phyloP scores from a whole-genome alignment of 2,888 invertebrate species.

The Stenoptilia bipunctidactyla region DNA sequence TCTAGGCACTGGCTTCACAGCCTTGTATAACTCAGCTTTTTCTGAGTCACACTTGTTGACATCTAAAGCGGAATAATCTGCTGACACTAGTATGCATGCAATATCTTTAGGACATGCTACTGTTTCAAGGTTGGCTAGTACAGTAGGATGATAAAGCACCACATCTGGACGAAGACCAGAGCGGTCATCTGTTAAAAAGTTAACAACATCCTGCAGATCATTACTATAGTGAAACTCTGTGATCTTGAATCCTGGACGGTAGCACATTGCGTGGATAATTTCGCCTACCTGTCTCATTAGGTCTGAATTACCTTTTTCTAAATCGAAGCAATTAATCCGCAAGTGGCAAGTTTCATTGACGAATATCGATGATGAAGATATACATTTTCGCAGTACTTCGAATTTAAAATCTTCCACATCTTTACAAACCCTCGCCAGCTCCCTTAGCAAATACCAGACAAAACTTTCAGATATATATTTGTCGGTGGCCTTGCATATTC shows the following conservation, averaged over 20 bases:
- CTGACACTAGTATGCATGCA: slow-evolving; percentile 34
- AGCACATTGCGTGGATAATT: slow-evolving; percentile 34
- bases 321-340: slow-evolving; percentile 50
- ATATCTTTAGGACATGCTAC: slow-evolving; percentile 25
- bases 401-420: slow-evolving; percentile 32
- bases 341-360: slow-evolving; percentile 42
- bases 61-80: slow-evolving; percentile 22
- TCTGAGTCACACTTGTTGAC: slow-evolving; percentile 58
- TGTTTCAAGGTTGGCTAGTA: slow-evolving; percentile 48
- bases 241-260: slow-evolving; percentile 23
- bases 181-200: slow-evolving; percentile 42
- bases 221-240: slow-evolving; percentile 42
- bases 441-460: slow-evolving; percentile 51
- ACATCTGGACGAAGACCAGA: slow-evolving; percentile 42
- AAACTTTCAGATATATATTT: slow-evolving; percentile 46
- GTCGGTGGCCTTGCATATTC: slow-evolving; percentile 35
- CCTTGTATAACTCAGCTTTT: slow-evolving; percentile 42
- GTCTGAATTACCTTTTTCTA: slow-evolving; percentile 18
- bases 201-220: slow-evolving; percentile 44
- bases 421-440: slow-evolving; percentile 42
- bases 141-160: slow-evolving; percentile 57
- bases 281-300: slow-evolving; percentile 43
- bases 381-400: slow-evolving; percentile 36
- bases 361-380: slow-evolving; percentile 37
- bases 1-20: slow-evolving; percentile 41